A percentile compares a stretch with the other conserved stretches of the same genome.
phyloP scores from a whole-genome alignment of 2,888 invertebrate species.

The Tethea ocularis region DNA sequence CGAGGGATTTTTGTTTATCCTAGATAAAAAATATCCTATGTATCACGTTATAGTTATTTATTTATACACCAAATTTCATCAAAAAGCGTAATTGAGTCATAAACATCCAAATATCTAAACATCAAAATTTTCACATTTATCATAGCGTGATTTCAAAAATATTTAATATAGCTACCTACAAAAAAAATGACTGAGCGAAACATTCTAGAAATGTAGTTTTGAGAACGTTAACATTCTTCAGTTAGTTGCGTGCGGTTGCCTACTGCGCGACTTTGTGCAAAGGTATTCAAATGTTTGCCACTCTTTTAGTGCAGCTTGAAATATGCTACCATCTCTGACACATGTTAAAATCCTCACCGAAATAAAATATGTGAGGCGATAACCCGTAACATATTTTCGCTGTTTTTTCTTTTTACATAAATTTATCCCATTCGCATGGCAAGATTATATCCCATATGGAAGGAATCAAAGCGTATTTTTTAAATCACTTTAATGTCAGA shows the following conservation, averaged over 20 bases:
- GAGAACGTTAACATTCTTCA: too few species aligned
- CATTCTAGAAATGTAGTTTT: too few species aligned
- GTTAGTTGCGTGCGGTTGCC: background rate
- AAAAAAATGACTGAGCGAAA: too few species aligned
- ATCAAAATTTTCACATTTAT: too few species aligned
- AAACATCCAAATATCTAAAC: too few species aligned
- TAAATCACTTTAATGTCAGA: background rate
- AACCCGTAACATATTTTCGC: slow-evolving; percentile 55
- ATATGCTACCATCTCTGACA: slow-evolving; percentile 63
- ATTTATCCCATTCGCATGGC: slow-evolving; percentile 9
- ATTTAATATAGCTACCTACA: too few species aligned
- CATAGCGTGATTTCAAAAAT: too few species aligned
- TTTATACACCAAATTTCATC: too few species aligned
- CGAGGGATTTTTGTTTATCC: too few species aligned
- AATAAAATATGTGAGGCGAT: slow-evolving; percentile 57
- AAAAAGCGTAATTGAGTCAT: too few species aligned
- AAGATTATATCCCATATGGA: background rate
- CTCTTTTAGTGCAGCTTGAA: slow-evolving; percentile 50
- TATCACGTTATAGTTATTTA: too few species aligned
- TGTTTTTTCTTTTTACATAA: slow-evolving; percentile 25
- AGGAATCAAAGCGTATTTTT: background rate
- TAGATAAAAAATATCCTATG: too few species aligned
- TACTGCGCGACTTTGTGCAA: background rate
- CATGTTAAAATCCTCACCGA: slow-evolving; percentile 60
- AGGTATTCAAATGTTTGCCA: slow-evolving; percentile 24